A percentile compares a stretch with the other conserved stretches of the same genome.
Conservation (phyloP, 2,797 vertebrate genomes). For the Poecilia gillii region DNA sequence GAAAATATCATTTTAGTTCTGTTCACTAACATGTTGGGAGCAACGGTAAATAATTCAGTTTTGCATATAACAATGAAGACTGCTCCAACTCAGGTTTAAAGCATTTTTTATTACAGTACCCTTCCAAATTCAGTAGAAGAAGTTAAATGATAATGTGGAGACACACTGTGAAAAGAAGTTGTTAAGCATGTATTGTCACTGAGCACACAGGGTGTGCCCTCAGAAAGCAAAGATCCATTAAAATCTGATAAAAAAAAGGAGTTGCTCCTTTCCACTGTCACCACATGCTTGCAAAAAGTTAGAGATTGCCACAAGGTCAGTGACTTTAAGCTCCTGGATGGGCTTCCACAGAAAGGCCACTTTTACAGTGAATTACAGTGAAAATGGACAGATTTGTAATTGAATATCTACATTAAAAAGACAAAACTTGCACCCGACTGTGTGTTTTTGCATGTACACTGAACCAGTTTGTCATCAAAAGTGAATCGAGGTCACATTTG, state of each 20-base stretch:
- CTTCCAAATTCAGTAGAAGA: not conserved
- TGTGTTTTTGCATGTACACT: not conserved
- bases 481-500: not conserved
- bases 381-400: not conserved
- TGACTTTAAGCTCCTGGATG: not conserved
- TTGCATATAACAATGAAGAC: not conserved
- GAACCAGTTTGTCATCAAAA: not conserved
- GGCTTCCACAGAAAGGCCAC: not conserved
- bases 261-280: not conserved
- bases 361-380: not conserved
- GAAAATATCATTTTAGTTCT: not conserved
- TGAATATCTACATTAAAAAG: not conserved
- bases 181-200: not conserved
- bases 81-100: not conserved
- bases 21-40: not conserved
- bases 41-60: not conserved
- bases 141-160: not conserved
- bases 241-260: not conserved
- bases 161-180: not conserved
- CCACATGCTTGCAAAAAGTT: not conserved
- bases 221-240: not conserved
- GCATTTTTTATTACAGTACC: not conserved
- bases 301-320: not conserved
- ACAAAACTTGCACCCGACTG: not conserved
- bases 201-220: not conserved